Base-by-base conservation (phyloP, 2,113 vertebrate species). In the Bolborhynchus lineola region DNA sequence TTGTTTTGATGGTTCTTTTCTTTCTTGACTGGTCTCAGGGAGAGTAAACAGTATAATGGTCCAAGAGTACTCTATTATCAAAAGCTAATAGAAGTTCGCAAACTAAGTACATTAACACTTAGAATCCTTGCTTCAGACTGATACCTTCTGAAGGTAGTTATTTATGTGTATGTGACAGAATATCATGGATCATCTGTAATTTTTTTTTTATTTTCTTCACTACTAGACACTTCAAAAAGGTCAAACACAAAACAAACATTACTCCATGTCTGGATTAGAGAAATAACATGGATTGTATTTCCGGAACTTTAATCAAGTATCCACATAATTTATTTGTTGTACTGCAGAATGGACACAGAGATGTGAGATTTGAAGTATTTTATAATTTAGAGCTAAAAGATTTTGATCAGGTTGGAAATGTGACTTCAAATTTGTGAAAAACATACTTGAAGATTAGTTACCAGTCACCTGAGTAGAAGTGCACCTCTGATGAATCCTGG, bases 1-100 rank as follows among this genome's bases (percentile, higher is more conserved):
- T 89, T 71, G 14, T 63, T 91, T 92, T 75, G 47, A 55, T 76
- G 33, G 7, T 35, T 86, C 41, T 85, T 88, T 93, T 79, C 44
- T 74, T 83, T 69, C 46, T 67, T 92, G 50, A 21, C 35, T 91
- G 33, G 23, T 91, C 55, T 84, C 20, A 44, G 24, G 18, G 50
- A 92, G 16, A 89, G 14, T 68, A 86, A 93, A 77, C 8, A 80
- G 19, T 7, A 55, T 41, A 64, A 86, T 39, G 7, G 33, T 53
- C 23, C 64, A 55, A 26, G 39, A 76, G 57, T 33, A 84, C 55
- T 47, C 60, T 84, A 41, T 44, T 35, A 25, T 55, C 35, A 86
- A 78, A 88, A 8, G 18, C 53, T 77, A 88, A 86, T 39, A 77
- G 52, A 90, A 86, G 20, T 86, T 83, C 29, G 81, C 29, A 75